A percentile compares a stretch with the other conserved stretches of the same genome.
These are phyloP conservation scores for Oxystoma pomonae DNA, from an alignment of 2,888 invertebrate species.

Conservation along the genomic window DNA sequence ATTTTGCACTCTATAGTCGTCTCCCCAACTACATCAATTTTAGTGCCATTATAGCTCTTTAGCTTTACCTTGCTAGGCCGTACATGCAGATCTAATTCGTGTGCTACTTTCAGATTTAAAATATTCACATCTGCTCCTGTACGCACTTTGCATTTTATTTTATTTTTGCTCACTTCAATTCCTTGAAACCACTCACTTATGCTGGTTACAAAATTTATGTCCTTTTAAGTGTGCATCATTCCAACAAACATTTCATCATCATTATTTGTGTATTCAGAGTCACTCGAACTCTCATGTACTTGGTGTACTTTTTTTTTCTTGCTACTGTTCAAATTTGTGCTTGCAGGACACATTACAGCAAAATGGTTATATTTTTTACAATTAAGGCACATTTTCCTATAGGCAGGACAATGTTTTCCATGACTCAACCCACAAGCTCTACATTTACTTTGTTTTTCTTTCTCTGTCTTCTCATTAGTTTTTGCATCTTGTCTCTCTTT, in stretches of 20 bases:
- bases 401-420: neutral
- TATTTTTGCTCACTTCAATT: no score
- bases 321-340: no score
- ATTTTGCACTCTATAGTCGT: neutral
- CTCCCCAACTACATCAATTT: neutral
- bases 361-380: neutral
- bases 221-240: neutral
- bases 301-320: neutral
- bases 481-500: no score
- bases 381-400: neutral
- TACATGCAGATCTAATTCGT: neutral
- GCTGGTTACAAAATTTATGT: no score
- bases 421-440: no score
- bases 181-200: no score
- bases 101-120: neutral
- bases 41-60: neutral
- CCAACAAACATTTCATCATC: neutral
- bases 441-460: no score
- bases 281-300: neutral
- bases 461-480: no score
- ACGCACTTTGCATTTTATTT: neutral
- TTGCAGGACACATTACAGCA: neutral
- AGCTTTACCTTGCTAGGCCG: neutral
- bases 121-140: neutral
- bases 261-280: no score